A percentile compares a stretch with the other conserved stretches of the same genome.
Conservation (phyloP, 2,888 invertebrate species). For the Archips crataeganus region DNA sequence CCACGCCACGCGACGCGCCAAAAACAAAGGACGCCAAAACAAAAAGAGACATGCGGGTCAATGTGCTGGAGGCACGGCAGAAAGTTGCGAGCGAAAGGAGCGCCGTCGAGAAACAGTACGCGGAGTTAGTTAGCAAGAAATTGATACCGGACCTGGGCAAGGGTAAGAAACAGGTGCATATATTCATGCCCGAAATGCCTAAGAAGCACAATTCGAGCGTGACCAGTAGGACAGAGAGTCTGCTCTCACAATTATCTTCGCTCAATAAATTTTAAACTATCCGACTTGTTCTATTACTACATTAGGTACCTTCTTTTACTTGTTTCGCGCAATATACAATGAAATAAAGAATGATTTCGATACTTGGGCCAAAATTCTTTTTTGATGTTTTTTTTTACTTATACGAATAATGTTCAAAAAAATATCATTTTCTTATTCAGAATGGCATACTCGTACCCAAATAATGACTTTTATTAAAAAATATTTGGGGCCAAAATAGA, state of each 20-base stretch:
- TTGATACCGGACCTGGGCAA: constrained; percentile 73
- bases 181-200: constrained; percentile 89
- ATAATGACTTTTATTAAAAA: too few relatives aligned
- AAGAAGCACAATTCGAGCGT: constrained; percentile 76
- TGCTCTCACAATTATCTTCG: constrained; percentile 63
- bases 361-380: not conserved
- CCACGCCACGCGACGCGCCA: constrained; percentile 71
- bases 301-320: not conserved
- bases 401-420: not conserved
- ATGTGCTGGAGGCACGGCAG: constrained; percentile 71
- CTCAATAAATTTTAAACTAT: constrained; percentile 46
- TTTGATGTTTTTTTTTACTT: not conserved
- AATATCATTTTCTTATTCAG: too few relatives aligned
- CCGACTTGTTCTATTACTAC: not conserved
- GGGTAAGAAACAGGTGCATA: constrained; percentile 89
- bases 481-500: too few relatives aligned
- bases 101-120: constrained; percentile 77
- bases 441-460: too few relatives aligned
- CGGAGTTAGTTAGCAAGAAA: constrained; percentile 75
- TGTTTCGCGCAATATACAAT: not conserved
- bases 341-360: too few relatives aligned
- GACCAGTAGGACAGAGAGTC: constrained; percentile 68
- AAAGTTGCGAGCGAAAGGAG: constrained; percentile 70
- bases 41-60: constrained; percentile 57
- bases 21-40: constrained; percentile 60